These are phyloP conservation scores for Plotosus lineatus DNA, from an alignment of 2,113 vertebrate species.

Conservation along the genomic window DNA sequence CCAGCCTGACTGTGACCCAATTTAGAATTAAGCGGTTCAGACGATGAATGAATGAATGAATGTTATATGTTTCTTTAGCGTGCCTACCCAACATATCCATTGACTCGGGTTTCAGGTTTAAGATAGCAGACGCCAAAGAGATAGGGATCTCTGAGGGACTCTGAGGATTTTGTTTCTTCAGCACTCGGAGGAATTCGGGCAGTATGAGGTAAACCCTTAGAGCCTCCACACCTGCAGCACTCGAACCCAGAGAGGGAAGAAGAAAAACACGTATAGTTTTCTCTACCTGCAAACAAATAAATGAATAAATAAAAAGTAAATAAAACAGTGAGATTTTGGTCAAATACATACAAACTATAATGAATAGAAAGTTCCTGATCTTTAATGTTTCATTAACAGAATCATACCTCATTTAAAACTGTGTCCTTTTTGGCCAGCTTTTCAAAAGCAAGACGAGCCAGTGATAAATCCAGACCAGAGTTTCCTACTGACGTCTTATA, in stretches of 20 bases:
- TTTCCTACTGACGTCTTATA: slow-evolving; percentile 55
- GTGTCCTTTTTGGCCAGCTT: slow-evolving; percentile 49
- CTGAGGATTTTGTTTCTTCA: not conserved
- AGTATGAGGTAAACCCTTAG: slow-evolving; percentile 58
- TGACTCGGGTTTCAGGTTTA: slow-evolving; percentile 46
- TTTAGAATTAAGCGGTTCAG: too few species aligned
- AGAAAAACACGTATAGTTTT: slow-evolving; percentile 21
- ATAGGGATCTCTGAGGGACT: slow-evolving; percentile 33
- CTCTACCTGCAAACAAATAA: slow-evolving; percentile 43
- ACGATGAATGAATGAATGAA: too few species aligned
- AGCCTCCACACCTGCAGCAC: slow-evolving; percentile 41
- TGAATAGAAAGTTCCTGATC: not conserved
- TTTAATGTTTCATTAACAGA: not conserved
- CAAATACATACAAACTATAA: slow-evolving; percentile 39
- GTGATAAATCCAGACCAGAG: slow-evolving; percentile 59
- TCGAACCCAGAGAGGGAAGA: slow-evolving; percentile 37
- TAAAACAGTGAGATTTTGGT: not conserved
- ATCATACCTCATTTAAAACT: slow-evolving; percentile 58
- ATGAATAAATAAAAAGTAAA: too few species aligned
- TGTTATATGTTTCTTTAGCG: too few species aligned
- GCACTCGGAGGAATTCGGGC: slow-evolving; percentile 51
- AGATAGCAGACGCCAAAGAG: slow-evolving; percentile 46
- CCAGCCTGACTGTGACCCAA: too few species aligned
- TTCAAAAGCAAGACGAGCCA: slow-evolving; percentile 52
- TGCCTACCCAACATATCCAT: slow-evolving; percentile 60